Evolutionary conservation across 2,113 vertebrate genomes (phyloP).

Genomic region (Urocolius indicus): DNA sequence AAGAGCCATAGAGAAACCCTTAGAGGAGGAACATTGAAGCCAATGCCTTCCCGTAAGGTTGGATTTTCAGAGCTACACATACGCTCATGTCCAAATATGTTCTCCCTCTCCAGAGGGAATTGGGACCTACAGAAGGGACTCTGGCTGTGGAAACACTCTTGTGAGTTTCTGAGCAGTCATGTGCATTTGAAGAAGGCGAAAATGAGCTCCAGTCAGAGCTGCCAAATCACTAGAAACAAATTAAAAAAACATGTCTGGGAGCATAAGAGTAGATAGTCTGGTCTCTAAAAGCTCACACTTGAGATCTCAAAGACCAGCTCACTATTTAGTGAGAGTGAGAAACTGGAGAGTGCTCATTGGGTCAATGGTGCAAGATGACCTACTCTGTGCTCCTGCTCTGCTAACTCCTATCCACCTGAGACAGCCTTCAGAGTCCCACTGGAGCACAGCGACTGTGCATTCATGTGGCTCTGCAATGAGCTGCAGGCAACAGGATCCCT

Average conservation of each 20-base stretch:
- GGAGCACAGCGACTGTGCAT: no score
- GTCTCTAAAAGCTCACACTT: neutral
- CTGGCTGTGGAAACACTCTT: constrained; percentile 12
- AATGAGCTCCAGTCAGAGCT: neutral
- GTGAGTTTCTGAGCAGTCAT: neutral
- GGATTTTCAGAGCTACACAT: neutral
- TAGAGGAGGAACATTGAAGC: neutral
- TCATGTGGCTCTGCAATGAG: neutral
- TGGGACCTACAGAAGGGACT: constrained; percentile 14
- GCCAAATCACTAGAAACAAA: constrained; percentile 5
- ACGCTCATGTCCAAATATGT: neutral
- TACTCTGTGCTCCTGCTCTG: neutral
- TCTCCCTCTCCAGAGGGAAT: neutral
- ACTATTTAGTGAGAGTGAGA: neutral
- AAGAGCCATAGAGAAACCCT: neutral
- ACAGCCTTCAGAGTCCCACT: neutral
- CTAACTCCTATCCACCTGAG: neutral
- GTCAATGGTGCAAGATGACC: neutral
- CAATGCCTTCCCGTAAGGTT: neutral
- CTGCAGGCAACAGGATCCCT: neutral
- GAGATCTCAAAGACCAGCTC: no score
- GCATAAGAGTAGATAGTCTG: neutral
- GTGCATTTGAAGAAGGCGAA: neutral
- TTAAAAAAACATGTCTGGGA: neutral
- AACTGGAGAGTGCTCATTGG: neutral